Evolutionary conservation across 2,888 invertebrate genomes (phyloP).

Genomic region (Cerastoderma edule): DNA sequence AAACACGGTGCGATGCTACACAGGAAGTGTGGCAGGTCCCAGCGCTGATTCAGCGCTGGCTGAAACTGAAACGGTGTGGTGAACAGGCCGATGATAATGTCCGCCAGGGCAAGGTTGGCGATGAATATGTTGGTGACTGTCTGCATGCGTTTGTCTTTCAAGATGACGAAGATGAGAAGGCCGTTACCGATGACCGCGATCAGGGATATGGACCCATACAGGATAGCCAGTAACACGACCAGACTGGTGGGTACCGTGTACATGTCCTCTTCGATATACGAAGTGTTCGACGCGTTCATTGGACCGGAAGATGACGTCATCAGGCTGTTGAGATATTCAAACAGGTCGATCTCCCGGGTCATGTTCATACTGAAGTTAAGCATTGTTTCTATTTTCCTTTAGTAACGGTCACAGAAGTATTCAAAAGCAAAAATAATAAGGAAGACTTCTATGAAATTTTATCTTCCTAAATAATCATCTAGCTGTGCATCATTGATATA

Average conservation of each 20-base stretch:
- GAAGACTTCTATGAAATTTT: too few species aligned
- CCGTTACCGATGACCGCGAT: slow-evolving; percentile 92
- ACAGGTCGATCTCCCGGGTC: background rate
- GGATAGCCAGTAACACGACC: slow-evolving; percentile 89
- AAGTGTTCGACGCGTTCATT: background rate
- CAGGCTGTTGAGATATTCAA: slow-evolving; percentile 7
- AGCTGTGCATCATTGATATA: too few species aligned
- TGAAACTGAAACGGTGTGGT: slow-evolving; percentile 95
- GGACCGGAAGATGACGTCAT: background rate
- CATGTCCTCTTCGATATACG: slow-evolving; percentile 76
- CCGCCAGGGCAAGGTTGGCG: slow-evolving; percentile 93
- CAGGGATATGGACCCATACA: slow-evolving; percentile 93
- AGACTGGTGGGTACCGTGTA: slow-evolving; percentile 91
- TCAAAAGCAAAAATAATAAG: too few species aligned
- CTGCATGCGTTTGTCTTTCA: slow-evolving; percentile 90
- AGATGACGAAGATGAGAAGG: slow-evolving; percentile 93
- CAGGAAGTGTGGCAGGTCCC: slow-evolving; percentile 94
- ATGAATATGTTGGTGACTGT: slow-evolving; percentile 94
- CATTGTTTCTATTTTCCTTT: too few species aligned
- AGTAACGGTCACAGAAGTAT: too few species aligned
- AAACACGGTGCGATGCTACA: slow-evolving; percentile 95
- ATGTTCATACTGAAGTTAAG: slow-evolving; percentile 11
- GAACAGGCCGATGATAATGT: slow-evolving; percentile 93
- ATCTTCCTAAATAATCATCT: too few species aligned
- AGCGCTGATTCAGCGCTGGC: slow-evolving; percentile 93